Base-by-base conservation (phyloP, 1,140 invertebrate genomes). In the Drosophila nasuta region DNA sequence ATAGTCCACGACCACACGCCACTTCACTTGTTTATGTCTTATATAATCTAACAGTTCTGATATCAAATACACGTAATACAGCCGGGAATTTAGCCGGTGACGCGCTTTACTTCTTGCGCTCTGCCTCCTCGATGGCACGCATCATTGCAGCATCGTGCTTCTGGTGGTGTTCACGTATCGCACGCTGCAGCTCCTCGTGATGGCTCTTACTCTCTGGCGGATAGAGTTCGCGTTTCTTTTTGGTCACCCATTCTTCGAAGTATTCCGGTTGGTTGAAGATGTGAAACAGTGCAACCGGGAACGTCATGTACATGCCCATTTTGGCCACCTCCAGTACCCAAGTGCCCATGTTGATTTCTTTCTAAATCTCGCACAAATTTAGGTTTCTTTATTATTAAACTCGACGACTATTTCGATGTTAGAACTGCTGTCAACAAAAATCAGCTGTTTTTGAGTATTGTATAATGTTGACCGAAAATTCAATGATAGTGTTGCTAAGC, bases 241-340 rank as follows among this genome's bases (percentile, higher is more conserved):
- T 94, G 30, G 95, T 95, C 5, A 97, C 95, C 95, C 95, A 96
- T 67, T 96, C 94, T 91, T 97, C 96, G 92, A 97, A 97, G 85
- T 96, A 96, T 49, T 94, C 93, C 5, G 97, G 96, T 83, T 97
- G 96, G 92, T 98, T 98, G 83, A 97, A 98, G 71, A 95, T 95
- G 92, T 98, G 96, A 83, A 98, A 98, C 8, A 97, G 79, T 3
- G 91, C 93, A 3, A 98, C 97, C 0, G 97, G 97, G 92, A 98
- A 98, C 0, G 95, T 93, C 93, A 98, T 96, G 83, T 98, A 98
- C 65, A 97, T 83, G 25, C 94, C 95, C 96, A 98, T 97, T 93
- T 95, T 96, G 11, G 93, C 94, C 6, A 97, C 94, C 94, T 98
- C 97, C 54, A 97, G 91, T 87, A 95, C 94, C 97, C 97, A 97